phyloP scores from a whole-genome alignment of 2,797 vertebrate species.

The Pipistrellus pipistrellus region DNA sequence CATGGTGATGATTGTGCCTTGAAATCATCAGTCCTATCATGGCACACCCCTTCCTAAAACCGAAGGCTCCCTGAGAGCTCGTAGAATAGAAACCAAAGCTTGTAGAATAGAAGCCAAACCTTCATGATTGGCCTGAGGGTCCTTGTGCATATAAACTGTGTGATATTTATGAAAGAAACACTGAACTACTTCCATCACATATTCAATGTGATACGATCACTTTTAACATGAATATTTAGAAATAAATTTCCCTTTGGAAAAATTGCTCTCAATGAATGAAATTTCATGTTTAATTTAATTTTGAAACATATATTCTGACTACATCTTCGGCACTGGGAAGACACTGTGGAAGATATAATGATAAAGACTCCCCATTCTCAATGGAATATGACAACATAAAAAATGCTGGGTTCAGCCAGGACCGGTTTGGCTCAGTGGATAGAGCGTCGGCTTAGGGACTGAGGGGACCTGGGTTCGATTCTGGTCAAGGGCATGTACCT shows the following conservation, averaged over 20 bases:
- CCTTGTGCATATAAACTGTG: background rate
- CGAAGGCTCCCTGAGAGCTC: background rate
- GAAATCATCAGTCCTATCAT: background rate
- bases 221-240: conserved; percentile 45
- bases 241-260: conserved; percentile 53
- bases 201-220: background rate
- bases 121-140: background rate
- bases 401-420: background rate
- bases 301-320: background rate
- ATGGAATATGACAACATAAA: background rate
- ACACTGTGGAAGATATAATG: background rate
- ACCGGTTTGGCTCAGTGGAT: no score
- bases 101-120: background rate
- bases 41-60: background rate
- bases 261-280: conserved; percentile 45
- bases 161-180: background rate
- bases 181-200: background rate
- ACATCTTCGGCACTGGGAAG: background rate
- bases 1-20: background rate
- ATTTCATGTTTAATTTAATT: background rate
- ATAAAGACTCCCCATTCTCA: background rate
- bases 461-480: no score
- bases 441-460: no score
- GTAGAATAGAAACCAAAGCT: background rate
- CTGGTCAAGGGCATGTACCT: no score